Conservation (phyloP, 2,113 vertebrate genomes). For the Antechinus stuartii region DNA sequence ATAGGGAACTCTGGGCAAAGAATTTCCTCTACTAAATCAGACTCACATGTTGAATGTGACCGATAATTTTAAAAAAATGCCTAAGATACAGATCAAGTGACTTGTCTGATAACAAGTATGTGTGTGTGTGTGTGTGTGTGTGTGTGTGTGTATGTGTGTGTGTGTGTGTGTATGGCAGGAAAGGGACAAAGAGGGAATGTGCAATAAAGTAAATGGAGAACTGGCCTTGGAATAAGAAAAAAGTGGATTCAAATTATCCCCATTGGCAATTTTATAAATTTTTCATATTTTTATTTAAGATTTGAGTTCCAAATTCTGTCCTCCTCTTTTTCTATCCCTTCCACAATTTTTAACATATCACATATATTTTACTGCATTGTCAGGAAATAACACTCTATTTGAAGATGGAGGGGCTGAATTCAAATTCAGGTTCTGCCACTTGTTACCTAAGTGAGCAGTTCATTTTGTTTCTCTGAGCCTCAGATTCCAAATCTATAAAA, state of each 20-base stretch:
- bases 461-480: no score
- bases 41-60: no score
- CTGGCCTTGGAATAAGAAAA: not conserved
- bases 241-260: not conserved
- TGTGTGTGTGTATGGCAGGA: no score
- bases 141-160: no score
- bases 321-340: no score
- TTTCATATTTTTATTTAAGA: no score
- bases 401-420: not conserved
- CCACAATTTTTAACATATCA: no score
- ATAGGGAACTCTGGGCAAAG: not conserved
- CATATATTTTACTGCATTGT: no score
- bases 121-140: no score
- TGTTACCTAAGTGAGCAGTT: not conserved
- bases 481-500: not conserved
- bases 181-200: not conserved
- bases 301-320: no score
- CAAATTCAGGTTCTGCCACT: not conserved
- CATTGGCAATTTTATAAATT: not conserved
- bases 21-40: not conserved
- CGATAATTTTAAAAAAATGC: not conserved
- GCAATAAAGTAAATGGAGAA: not conserved
- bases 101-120: not conserved
- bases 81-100: not conserved
- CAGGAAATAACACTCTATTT: not conserved